phyloP scores from a whole-genome alignment of 2,113 vertebrate genomes.

The Macquaria ambigua region DNA sequence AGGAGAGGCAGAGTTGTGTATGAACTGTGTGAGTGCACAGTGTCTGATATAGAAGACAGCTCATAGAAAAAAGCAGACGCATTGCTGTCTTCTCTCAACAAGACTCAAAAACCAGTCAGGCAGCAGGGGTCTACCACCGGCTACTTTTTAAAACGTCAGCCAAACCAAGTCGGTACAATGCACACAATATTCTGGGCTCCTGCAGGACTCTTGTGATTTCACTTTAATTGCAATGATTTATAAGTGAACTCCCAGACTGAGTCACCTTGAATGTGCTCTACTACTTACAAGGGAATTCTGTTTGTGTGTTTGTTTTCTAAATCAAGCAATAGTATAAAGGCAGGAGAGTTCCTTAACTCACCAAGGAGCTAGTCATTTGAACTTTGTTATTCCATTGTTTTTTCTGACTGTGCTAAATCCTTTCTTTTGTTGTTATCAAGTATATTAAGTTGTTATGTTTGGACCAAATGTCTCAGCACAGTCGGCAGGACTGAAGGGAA shows the following conservation, averaged over 20 bases:
- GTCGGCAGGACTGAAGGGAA: neutral
- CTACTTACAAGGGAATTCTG: neutral
- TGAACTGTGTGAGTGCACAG: neutral
- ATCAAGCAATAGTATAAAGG: neutral
- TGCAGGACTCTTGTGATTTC: neutral
- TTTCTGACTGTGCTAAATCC: neutral
- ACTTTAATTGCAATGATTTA: slow-evolving; percentile 21
- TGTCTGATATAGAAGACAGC: slow-evolving; percentile 12
- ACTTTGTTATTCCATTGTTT: neutral
- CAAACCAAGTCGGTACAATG: neutral
- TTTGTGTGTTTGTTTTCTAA: neutral
- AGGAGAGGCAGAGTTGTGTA: neutral
- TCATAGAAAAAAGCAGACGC: slow-evolving; percentile 14
- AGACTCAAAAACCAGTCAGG: slow-evolving; percentile 12
- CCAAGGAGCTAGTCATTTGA: neutral
- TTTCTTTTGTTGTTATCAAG: neutral
- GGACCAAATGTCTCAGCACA: neutral
- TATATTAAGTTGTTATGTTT: neutral
- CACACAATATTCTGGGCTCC: neutral
- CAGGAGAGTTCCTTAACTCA: neutral
- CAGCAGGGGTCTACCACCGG: slow-evolving; percentile 5
- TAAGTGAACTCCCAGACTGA: neutral
- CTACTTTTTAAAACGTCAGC: slow-evolving; percentile 12
- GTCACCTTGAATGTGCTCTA: neutral
- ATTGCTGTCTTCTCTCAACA: slow-evolving; percentile 29